phyloP scores from a whole-genome alignment of 2,888 invertebrate species.

The Zhuqinia jingwanae region DNA sequence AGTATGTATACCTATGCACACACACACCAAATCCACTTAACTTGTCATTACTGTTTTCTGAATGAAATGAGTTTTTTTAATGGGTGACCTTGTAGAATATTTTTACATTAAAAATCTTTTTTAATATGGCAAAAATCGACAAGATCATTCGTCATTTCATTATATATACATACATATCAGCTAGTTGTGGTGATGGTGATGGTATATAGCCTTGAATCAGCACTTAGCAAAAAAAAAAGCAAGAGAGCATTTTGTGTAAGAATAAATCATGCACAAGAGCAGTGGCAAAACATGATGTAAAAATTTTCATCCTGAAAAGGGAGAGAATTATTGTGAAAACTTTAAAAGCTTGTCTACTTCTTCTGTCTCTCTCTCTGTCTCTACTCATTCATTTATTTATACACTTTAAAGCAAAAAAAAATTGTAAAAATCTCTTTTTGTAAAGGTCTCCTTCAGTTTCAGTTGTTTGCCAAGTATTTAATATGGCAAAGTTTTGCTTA shows the following conservation, averaged over 20 bases:
- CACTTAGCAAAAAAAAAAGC: conserved; percentile 27
- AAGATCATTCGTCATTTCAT: conserved; percentile 16
- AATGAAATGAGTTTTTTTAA: not conserved
- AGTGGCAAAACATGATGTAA: conserved; percentile 32
- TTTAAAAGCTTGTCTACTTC: conserved; percentile 3
- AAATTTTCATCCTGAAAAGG: conserved; percentile 29
- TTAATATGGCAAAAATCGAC: conserved; percentile 25
- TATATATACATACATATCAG: too few relatives aligned
- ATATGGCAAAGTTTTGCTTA: conserved; percentile 16
- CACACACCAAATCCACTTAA: too few relatives aligned
- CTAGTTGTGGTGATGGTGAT: too few relatives aligned
- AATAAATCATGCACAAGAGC: conserved; percentile 5
- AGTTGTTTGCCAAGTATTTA: not conserved
- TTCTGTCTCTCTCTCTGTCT: too few relatives aligned
- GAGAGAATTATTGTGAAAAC: conserved; percentile 38
- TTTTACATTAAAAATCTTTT: conserved; percentile 40
- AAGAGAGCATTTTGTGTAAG: not conserved
- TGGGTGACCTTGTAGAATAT: conserved; percentile 48
- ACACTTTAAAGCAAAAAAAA: not conserved
- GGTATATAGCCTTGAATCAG: conserved; percentile 4
- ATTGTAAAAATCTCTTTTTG: too few relatives aligned
- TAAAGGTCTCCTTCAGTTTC: not conserved
- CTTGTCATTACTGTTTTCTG: conserved; percentile 49
- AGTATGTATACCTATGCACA: not conserved
- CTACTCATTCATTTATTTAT: conserved; percentile 3